phyloP scores from a whole-genome alignment of 2,797 vertebrate species.

The Platyrinchus mystaceus region DNA sequence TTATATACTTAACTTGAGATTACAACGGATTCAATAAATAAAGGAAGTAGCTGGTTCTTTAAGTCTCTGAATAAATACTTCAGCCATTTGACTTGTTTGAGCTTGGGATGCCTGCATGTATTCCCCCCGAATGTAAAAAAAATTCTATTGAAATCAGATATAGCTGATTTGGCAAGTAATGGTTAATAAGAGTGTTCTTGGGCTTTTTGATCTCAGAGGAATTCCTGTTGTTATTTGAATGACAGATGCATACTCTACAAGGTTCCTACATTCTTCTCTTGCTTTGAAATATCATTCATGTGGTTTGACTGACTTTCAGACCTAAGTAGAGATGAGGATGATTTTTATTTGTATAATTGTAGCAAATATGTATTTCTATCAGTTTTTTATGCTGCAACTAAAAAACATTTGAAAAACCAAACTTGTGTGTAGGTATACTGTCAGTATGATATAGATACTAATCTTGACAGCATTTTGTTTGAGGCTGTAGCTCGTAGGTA shows the following conservation, averaged over 20 bases:
- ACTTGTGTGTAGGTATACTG: not conserved
- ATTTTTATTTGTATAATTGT: constrained; percentile 36
- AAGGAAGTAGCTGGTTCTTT: not conserved
- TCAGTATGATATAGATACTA: not conserved
- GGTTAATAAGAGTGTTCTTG: constrained; percentile 3
- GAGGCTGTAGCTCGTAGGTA: not conserved
- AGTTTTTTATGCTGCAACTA: not conserved
- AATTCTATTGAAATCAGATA: constrained; percentile 64
- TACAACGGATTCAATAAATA: not conserved
- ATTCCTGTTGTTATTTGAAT: constrained; percentile 14
- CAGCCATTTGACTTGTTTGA: constrained; percentile 51
- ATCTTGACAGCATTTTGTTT: not conserved
- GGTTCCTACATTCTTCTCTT: constrained; percentile 23
- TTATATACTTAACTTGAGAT: not conserved
- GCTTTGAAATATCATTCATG: constrained; percentile 2
- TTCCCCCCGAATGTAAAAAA: constrained; percentile 12
- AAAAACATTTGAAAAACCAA: constrained; percentile 37
- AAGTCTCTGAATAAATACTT: constrained; percentile 39
- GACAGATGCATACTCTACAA: not conserved
- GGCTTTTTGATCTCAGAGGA: not conserved
- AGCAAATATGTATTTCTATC: constrained; percentile 32
- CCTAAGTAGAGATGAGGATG: not conserved
- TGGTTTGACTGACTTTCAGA: not conserved
- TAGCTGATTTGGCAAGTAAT: constrained; percentile 17
- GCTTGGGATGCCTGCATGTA: constrained; percentile 33